Evolutionary conservation across 2,888 invertebrate species (phyloP).

Genomic region (Scaptomyza caliginosa): DNA sequence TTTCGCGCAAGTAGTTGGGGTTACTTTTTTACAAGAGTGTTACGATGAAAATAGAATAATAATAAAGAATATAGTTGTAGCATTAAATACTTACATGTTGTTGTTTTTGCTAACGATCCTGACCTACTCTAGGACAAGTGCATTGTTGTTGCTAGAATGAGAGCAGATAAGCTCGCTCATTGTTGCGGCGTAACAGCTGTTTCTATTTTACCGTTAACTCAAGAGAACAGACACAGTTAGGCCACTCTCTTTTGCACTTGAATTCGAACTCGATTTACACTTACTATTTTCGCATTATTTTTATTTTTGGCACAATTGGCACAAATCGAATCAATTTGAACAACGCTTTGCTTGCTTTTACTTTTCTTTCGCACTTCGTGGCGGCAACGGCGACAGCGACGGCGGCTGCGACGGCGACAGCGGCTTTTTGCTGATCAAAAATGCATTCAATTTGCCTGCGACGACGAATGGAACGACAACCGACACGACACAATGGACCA

Average conservation of each 20-base stretch:
- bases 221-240: slow-evolving; percentile 9
- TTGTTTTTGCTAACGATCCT: neutral
- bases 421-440: slow-evolving; percentile 43
- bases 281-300: slow-evolving; percentile 28
- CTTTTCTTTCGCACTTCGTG: slow-evolving; percentile 48
- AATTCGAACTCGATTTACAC: slow-evolving; percentile 43
- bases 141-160: neutral
- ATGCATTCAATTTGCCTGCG: slow-evolving; percentile 48
- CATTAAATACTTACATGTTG: slow-evolving; percentile 30
- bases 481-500: slow-evolving; percentile 16
- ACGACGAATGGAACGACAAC: slow-evolving; percentile 19
- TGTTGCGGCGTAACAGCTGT: slow-evolving; percentile 8
- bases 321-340: slow-evolving; percentile 49
- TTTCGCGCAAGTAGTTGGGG: slow-evolving; percentile 14
- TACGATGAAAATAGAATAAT: too few species aligned
- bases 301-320: slow-evolving; percentile 35
- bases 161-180: neutral
- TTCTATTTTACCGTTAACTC: slow-evolving; percentile 3
- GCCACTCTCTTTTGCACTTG: slow-evolving; percentile 18
- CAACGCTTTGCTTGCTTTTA: slow-evolving; percentile 52
- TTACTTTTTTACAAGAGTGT: slow-evolving; percentile 3
- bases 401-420: neutral
- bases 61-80: too few species aligned
- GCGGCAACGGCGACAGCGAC: slow-evolving; percentile 2
- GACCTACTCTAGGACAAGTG: neutral